Percentiles rank a stretch among this genome's conserved stretches.
phyloP scores from a whole-genome alignment of 2,797 vertebrate species.

The Cossypha heuglini region DNA sequence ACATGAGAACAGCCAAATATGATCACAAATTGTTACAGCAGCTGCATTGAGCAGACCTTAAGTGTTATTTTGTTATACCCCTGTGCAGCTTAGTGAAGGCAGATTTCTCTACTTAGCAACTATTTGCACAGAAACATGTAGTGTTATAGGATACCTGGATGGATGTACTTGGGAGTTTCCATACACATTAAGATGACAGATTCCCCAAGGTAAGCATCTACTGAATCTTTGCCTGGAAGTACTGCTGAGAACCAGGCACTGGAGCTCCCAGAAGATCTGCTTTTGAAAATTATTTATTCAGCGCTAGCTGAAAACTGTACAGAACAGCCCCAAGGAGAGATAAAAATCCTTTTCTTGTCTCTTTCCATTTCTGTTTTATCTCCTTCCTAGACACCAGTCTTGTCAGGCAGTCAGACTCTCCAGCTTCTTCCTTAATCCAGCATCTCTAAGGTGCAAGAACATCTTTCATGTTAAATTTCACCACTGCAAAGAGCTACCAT shows the following conservation, averaged over 20 bases:
- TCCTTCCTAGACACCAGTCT: background rate
- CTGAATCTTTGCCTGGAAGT: background rate
- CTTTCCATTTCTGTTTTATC: background rate
- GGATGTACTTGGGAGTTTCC: background rate
- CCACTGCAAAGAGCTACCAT: accelerated
- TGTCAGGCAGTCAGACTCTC: background rate
- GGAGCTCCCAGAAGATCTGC: background rate
- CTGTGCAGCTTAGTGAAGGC: background rate
- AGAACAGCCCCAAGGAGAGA: background rate
- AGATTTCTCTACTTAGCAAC: background rate
- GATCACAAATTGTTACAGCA: background rate
- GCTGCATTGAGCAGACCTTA: background rate
- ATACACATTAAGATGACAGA: background rate
- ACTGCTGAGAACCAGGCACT: background rate
- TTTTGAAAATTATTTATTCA: background rate
- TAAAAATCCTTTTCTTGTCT: background rate
- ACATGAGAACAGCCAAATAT: background rate
- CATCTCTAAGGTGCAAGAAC: background rate
- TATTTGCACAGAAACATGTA: background rate
- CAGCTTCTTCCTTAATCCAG: background rate
- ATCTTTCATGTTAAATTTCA: background rate
- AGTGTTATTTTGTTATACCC: background rate
- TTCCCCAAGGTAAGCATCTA: background rate
- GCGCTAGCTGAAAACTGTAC: background rate
- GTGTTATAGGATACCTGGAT: background rate